Percentiles rank a stretch among this genome's conserved stretches.
These are phyloP conservation scores for Dromococcyx pavoninus DNA, from an alignment of 2,797 vertebrate species.

Conservation along the genomic window DNA sequence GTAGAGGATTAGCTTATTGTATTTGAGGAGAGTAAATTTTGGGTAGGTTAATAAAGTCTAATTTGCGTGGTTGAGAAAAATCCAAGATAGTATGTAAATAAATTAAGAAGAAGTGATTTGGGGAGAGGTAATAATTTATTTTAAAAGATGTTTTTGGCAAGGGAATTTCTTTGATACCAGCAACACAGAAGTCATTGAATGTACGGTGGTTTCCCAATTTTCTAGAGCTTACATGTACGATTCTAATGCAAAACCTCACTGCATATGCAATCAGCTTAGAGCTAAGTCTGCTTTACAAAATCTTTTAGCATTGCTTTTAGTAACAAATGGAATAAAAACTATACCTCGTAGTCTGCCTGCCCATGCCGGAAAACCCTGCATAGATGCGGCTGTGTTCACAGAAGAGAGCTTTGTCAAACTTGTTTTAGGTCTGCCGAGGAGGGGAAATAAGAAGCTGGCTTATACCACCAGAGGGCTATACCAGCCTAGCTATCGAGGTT, in stretches of 20 bases:
- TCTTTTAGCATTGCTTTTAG: background rate
- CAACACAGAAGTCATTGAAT: background rate
- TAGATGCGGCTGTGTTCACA: background rate
- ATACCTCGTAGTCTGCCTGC: background rate
- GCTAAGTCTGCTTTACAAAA: background rate
- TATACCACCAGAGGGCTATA: slow-evolving; percentile 28
- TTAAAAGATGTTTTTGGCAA: background rate
- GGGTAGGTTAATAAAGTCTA: background rate
- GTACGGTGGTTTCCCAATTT: background rate
- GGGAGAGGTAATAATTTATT: background rate
- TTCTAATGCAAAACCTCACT: background rate
- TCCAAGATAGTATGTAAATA: background rate
- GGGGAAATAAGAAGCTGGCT: background rate
- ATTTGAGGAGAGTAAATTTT: background rate
- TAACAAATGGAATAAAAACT: background rate
- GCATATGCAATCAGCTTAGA: background rate
- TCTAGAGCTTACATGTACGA: background rate
- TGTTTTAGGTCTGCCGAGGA: background rate
- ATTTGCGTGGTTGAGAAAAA: background rate
- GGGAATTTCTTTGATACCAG: background rate
- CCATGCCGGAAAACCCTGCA: background rate
- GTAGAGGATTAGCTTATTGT: background rate
- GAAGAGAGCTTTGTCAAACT: background rate
- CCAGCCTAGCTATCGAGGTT: background rate
- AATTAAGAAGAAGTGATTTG: background rate